Conservation (phyloP, 2,888 invertebrate species). For the Cryptus viduatorius region DNA sequence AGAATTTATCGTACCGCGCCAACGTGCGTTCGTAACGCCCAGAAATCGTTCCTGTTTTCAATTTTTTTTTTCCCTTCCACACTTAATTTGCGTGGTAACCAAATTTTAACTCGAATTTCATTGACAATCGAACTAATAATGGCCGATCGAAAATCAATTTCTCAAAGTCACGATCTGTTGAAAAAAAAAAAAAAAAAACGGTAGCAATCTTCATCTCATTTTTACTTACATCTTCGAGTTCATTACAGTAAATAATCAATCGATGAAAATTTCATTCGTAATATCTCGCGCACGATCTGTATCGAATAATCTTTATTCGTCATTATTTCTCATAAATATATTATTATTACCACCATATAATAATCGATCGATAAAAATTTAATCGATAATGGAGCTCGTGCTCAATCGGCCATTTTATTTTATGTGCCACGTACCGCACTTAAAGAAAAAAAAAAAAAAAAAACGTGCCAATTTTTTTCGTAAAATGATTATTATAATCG, state of each 20-base stretch:
- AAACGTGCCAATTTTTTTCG: neutral
- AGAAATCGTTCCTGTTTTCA: neutral
- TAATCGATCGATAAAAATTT: conserved; percentile 11
- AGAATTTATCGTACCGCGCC: conserved; percentile 47
- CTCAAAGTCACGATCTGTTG: neutral
- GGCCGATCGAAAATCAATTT: neutral
- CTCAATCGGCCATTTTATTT: conserved; percentile 8
- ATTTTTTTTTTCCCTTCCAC: neutral
- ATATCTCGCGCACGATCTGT: neutral
- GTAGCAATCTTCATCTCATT: neutral
- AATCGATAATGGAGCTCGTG: conserved; percentile 6
- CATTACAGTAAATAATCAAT: neutral
- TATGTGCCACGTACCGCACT: neutral
- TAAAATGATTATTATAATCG: neutral
- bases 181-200: neutral
- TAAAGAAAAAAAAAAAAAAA: neutral
- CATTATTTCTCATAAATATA: conserved; percentile 3
- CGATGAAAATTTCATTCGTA: neutral
- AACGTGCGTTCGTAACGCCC: conserved; percentile 12
- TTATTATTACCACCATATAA: neutral
- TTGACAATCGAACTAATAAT: neutral
- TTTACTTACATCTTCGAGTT: neutral
- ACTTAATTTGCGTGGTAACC: conserved; percentile 20
- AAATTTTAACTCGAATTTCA: neutral
- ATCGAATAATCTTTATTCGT: neutral